These are phyloP conservation scores for Lypha dubia DNA, from an alignment of 2,888 invertebrate species.

Conservation along the genomic window DNA sequence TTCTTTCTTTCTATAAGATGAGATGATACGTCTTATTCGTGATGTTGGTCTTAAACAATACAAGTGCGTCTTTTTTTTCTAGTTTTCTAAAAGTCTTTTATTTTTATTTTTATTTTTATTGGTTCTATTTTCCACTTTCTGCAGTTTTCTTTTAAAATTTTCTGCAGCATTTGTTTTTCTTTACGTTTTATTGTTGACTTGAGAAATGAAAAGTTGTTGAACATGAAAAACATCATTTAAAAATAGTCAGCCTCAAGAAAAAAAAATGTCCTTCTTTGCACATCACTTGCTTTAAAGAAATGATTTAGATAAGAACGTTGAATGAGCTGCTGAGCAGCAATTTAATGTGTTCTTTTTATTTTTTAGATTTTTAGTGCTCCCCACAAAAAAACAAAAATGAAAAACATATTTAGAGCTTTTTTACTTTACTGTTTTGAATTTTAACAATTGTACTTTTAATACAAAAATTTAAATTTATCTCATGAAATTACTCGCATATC, in stretches of 20 bases:
- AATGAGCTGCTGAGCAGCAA: slow-evolving; percentile 27
- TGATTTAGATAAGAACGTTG: slow-evolving; percentile 42
- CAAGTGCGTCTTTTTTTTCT: not conserved
- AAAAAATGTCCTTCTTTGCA: slow-evolving; percentile 53
- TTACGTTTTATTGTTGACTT: slow-evolving; percentile 41
- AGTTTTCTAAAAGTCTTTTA: not conserved
- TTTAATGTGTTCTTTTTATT: slow-evolving; percentile 18
- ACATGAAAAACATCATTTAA: slow-evolving; percentile 55
- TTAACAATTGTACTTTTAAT: not conserved
- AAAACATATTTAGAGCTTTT: not conserved
- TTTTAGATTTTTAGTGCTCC: not conserved
- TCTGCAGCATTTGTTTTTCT: slow-evolving; percentile 41
- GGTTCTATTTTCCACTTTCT: slow-evolving; percentile 17
- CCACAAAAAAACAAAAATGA: not conserved
- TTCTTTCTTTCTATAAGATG: not conserved
- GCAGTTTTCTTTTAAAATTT: slow-evolving; percentile 9
- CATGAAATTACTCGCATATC: not conserved
- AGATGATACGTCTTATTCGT: slow-evolving; percentile 16
- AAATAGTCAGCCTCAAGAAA: slow-evolving; percentile 30
- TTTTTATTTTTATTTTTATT: slow-evolving; percentile 10
- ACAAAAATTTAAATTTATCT: not conserved
- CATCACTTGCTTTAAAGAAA: slow-evolving; percentile 31
- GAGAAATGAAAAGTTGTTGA: slow-evolving; percentile 54
- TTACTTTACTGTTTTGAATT: too few species aligned
- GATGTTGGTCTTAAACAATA: slow-evolving; percentile 14